These are phyloP conservation scores for Anastrepha obliqua DNA, from an alignment of 1,140 invertebrate genomes.

Conservation along the genomic window DNA sequence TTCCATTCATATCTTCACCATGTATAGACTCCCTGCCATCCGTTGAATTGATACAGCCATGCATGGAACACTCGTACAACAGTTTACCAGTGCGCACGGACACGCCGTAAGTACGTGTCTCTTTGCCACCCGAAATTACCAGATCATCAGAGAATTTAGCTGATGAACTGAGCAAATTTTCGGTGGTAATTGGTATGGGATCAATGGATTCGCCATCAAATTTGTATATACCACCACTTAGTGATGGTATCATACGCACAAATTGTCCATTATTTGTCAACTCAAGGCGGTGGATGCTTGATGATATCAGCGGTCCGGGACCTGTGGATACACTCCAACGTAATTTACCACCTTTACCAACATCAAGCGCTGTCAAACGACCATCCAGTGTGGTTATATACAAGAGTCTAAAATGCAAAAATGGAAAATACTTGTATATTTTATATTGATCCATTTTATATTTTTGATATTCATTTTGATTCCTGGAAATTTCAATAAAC, in stretches of 20 bases:
- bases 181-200: slow-evolving; percentile 88
- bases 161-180: slow-evolving; percentile 88
- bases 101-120: slow-evolving; percentile 83
- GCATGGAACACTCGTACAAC: slow-evolving; percentile 85
- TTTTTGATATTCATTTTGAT: no score
- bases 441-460: no score
- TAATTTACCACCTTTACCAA: slow-evolving; percentile 80
- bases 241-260: slow-evolving; percentile 91
- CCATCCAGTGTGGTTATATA: slow-evolving; percentile 94
- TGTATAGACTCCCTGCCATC: slow-evolving; percentile 56
- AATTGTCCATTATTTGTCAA: slow-evolving; percentile 89
- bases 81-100: slow-evolving; percentile 84
- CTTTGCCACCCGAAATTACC: slow-evolving; percentile 87
- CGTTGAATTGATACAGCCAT: slow-evolving; percentile 82
- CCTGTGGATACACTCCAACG: slow-evolving; percentile 86
- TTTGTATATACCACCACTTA: slow-evolving; percentile 92
- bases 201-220: slow-evolving; percentile 93
- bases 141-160: slow-evolving; percentile 90
- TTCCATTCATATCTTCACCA: slow-evolving; percentile 53
- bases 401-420: slow-evolving; percentile 77
- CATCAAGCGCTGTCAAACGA: slow-evolving; percentile 85
- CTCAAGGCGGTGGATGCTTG: slow-evolving; percentile 89
- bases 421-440: neutral
- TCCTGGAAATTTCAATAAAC: no score
- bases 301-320: slow-evolving; percentile 84